Conservation (phyloP, 1,140 invertebrate genomes). For the Tyrophagus putrescentiae region DNA sequence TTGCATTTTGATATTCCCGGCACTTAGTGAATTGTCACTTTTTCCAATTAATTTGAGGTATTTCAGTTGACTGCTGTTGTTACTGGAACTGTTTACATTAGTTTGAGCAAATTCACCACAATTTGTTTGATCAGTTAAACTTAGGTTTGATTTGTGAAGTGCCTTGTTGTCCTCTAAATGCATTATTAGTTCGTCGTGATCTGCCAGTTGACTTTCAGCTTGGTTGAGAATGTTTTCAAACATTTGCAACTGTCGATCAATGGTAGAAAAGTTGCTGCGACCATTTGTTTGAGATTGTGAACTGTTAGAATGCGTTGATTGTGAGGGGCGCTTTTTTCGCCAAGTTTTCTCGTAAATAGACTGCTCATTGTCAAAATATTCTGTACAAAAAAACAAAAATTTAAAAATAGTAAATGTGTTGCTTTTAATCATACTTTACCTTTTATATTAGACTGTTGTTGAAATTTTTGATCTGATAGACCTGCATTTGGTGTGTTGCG, state of each 20-base stretch:
- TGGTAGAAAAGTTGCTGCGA: neutral
- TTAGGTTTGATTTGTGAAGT: neutral
- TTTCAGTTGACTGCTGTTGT: neutral
- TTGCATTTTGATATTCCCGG: neutral
- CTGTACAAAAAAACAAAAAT: neutral
- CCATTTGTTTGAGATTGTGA: too few relatives aligned
- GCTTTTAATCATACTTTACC: neutral
- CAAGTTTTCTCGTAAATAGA: neutral
- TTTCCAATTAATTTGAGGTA: neutral
- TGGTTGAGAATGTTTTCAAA: neutral
- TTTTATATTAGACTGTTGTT: slow-evolving; percentile 56
- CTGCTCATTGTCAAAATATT: neutral
- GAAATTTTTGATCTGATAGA: slow-evolving; percentile 55
- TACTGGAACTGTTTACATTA: neutral
- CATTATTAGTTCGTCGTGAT: neutral
- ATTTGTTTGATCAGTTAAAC: neutral
- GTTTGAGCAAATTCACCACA: neutral
- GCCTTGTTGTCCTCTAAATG: neutral
- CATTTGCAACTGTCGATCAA: slow-evolving; percentile 11
- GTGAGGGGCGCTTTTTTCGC: neutral
- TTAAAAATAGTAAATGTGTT: neutral
- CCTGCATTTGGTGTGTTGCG: slow-evolving; percentile 22
- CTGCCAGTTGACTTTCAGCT: neutral
- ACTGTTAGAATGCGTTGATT: too few relatives aligned
- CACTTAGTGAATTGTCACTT: neutral